Evolutionary conservation across 2,113 vertebrate species (phyloP).

Genomic region (Syngnathoides biaculeatus): DNA sequence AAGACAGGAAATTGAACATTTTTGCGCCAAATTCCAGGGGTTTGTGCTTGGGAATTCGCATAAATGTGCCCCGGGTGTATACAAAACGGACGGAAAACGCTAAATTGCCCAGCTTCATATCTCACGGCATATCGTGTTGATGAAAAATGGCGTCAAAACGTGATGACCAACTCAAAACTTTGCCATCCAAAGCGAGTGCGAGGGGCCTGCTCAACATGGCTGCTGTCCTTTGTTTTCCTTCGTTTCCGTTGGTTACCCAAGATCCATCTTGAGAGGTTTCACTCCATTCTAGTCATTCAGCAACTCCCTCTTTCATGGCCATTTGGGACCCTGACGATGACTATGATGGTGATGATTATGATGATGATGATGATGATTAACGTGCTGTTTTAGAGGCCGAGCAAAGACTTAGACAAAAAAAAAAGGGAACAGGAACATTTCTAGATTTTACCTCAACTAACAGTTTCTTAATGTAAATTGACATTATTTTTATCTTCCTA

Average conservation of each 20-base stretch:
- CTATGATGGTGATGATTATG: constrained; percentile 6
- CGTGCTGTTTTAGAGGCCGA: constrained; percentile 45
- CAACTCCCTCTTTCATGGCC: constrained; percentile 76
- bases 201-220: no score
- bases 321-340: constrained; percentile 47
- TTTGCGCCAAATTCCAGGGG: no score
- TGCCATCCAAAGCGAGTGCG: no score
- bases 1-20: no score
- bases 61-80: no score
- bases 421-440: constrained; percentile 83
- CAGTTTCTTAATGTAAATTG: constrained; percentile 90
- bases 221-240: no score
- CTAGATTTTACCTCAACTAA: constrained; percentile 96
- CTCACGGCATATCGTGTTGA: no score
- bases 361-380: constrained; percentile 39
- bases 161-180: no score
- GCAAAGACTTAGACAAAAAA: constrained; percentile 53
- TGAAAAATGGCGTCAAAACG: no score
- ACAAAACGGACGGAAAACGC: no score
- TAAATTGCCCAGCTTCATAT: no score
- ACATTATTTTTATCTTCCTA: constrained; percentile 97
- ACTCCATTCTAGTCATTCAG: constrained; percentile 17
- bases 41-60: no score
- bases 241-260: constrained; percentile 2
- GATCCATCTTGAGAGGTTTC: constrained; percentile 15